Percentiles rank a stretch among this genome's conserved stretches.
Conservation (phyloP, 2,888 invertebrate genomes). For the Pachliopta kotzebuea region DNA sequence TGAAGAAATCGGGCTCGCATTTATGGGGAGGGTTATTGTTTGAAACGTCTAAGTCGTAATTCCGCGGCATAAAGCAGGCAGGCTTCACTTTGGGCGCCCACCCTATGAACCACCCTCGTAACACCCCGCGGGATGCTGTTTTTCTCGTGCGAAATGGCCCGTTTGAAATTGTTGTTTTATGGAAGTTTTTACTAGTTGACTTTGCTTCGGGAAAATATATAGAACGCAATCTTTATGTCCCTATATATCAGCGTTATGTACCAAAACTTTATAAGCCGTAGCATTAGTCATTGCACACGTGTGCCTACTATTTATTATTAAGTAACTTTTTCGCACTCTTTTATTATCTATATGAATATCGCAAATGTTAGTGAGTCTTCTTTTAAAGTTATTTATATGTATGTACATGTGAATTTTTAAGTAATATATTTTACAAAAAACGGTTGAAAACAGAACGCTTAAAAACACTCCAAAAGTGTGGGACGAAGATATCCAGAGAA, state of each 20-base stretch:
- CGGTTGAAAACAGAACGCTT: constrained; percentile 21
- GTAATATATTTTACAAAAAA: not conserved
- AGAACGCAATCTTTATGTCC: constrained; percentile 62
- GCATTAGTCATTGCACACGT: constrained; percentile 19
- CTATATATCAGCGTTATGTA: constrained; percentile 37
- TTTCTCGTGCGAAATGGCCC: constrained; percentile 78
- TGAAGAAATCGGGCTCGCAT: constrained; percentile 77
- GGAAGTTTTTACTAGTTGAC: constrained; percentile 80
- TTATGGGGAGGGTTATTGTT: constrained; percentile 79
- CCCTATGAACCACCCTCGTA: constrained; percentile 40
- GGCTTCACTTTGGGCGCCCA: constrained; percentile 69
- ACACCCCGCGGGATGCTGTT: constrained; percentile 70
- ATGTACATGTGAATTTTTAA: not conserved
- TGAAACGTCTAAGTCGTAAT: constrained; percentile 81
- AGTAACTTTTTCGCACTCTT: not conserved
- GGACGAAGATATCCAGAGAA: constrained; percentile 49
- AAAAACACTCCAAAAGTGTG: constrained; percentile 25
- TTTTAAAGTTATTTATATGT: too few species aligned
- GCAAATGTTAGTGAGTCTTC: too few species aligned
- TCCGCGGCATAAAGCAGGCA: constrained; percentile 73
- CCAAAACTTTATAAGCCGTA: constrained; percentile 33
- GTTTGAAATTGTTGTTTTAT: constrained; percentile 81
- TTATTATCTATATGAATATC: too few species aligned
- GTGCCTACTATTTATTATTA: constrained; percentile 15
- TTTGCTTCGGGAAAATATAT: constrained; percentile 73